A percentile compares a stretch with the other conserved stretches of the same genome.
Evolutionary conservation across 2,888 invertebrate genomes (phyloP).

Genomic region (Spilarctia lutea): DNA sequence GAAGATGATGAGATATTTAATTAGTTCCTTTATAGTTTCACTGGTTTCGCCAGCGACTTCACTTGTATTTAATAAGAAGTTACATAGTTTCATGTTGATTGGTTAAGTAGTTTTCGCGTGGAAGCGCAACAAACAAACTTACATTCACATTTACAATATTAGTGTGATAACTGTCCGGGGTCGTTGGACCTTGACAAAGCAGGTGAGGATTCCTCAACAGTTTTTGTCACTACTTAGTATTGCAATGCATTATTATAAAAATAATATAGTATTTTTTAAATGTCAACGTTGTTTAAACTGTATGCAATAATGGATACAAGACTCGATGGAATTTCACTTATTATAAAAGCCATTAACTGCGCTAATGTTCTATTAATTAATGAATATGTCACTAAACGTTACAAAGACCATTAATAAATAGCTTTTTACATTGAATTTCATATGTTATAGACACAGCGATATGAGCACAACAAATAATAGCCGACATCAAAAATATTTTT

Average conservation of each 20-base stretch:
- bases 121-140: too few species aligned
- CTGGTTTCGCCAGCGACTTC: too few species aligned
- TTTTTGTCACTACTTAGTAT: constrained; percentile 27
- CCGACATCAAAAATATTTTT: not conserved
- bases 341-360: constrained; percentile 36
- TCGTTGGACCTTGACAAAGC: constrained; percentile 11
- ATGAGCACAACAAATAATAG: not conserved
- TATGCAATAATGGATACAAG: constrained; percentile 16
- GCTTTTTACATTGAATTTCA: constrained; percentile 42
- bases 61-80: too few species aligned
- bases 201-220: constrained; percentile 36
- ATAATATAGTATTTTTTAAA: constrained; percentile 41
- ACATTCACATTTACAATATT: too few species aligned
- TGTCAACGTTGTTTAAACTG: constrained; percentile 38
- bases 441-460: constrained; percentile 5
- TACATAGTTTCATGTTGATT: too few species aligned
- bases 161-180: not conserved
- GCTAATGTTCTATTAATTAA: constrained; percentile 48
- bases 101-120: too few species aligned
- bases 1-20: too few species aligned
- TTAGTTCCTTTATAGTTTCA: too few species aligned
- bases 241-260: constrained; percentile 44
- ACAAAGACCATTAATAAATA: constrained; percentile 46
- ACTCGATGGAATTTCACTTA: constrained; percentile 41
- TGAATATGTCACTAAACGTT: constrained; percentile 36